Evolutionary conservation across 2,888 invertebrate species (phyloP).

Genomic region (Onthophagus sagittarius): DNA sequence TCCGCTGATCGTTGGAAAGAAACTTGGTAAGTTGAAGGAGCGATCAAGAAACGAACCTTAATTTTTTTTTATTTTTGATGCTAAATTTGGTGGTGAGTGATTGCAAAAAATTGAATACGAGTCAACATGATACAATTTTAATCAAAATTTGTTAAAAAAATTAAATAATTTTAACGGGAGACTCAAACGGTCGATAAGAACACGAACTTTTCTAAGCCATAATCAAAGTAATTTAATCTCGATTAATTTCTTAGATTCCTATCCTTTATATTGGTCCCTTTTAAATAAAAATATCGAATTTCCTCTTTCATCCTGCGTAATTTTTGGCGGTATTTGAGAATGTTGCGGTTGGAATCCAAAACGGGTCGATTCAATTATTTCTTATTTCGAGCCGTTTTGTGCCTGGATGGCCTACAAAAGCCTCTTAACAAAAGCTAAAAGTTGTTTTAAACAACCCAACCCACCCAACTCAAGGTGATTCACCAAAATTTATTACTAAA

Average conservation of each 20-base stretch:
- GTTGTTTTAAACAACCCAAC: not conserved
- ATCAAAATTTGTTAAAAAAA: no score
- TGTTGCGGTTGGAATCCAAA: not conserved
- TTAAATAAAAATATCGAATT: not conserved
- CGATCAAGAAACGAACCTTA: not conserved
- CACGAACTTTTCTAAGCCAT: no score
- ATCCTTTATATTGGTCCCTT: not conserved
- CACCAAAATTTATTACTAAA: not conserved
- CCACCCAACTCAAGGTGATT: not conserved
- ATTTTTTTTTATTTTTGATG: not conserved
- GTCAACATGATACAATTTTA: no score
- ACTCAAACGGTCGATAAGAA: no score
- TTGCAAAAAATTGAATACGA: no score
- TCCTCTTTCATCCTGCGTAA: not conserved
- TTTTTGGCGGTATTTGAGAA: not conserved
- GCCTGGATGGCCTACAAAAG: not conserved
- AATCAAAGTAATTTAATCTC: no score
- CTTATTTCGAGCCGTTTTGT: not conserved
- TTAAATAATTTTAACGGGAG: no score
- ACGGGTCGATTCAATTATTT: not conserved
- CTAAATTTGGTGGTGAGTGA: no score
- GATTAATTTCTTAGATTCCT: no score
- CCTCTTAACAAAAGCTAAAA: not conserved
- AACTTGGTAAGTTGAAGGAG: constrained; percentile 42
- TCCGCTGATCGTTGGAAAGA: constrained; percentile 56